Evolutionary conservation across 37 sponge, comb jelly and placozoan genomes (phyloP), one percentile per base, ranked within the genome.

Genomic region (Beroe forskalii): DNA sequence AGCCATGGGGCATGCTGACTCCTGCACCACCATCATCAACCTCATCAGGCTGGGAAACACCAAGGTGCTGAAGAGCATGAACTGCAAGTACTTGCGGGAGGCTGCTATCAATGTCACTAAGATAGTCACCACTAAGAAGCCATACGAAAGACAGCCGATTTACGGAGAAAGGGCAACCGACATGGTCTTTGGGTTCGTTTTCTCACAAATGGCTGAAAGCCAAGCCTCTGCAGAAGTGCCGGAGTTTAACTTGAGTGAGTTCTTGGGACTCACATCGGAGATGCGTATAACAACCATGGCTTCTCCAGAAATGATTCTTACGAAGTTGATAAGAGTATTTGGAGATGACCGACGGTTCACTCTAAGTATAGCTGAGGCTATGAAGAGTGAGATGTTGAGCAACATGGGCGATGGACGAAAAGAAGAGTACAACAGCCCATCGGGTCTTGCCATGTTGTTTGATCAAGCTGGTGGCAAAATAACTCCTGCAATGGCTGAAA

Each of bases 1-100:
- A 0, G 76, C 92, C 19, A 19, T 92, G 12, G 92, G 92, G 0
- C 92, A 92, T 72, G 92, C 92, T n/a, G n/a, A n/a, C n/a, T n/a
- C n/a, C n/a, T n/a, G n/a, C n/a, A n/a, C n/a, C n/a, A n/a, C n/a
- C n/a, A 27, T 90, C 42, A 66, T 92, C 38, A 92, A 92, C 27
- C 92, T 92, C 19, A 62, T 92, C 27, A 89, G 92, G 23, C 30
- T 92, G 89, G 92, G 92, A 14, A 92, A 92, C 61, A 92, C 32
- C 37, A 90, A 67, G 12, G 76, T 92, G 3, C 92, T 90, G 32
- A 55, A 55, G 20, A 60, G 64, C 39, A 67, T 90, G 62, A 92
- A 92, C 62, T 90, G 90, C 63, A 66, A 28, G 19, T 60, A 92
- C 14, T 44, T 92, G 75, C 63, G 92, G 19, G 60, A 35, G 4